Base-by-base conservation (phyloP, 2,888 invertebrate genomes). In the Caenorhabditis virilis region DNA sequence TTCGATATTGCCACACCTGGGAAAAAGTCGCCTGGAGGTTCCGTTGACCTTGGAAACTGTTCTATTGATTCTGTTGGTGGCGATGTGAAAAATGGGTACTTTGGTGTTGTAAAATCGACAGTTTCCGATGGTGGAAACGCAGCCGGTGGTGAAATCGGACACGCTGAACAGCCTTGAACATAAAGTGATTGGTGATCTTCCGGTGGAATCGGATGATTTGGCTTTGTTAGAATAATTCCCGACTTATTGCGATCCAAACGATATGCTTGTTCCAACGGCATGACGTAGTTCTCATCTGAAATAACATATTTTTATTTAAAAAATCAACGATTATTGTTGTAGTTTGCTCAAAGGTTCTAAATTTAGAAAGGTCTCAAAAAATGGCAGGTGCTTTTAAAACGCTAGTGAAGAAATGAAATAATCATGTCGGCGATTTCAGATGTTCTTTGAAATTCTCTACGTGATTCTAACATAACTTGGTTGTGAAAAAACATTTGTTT, bases 261-360 rank as follows among this genome's bases (percentile, higher is more conserved):
- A 27, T 51, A 60, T 6, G 55, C 57, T 20, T 56, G 45, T 50
- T 66, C 66, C 4, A 66, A 18, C 11, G 60, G 53, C 56, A 66
- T 53, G 0, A 66, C 66, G 27, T 66, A 66, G 30, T 66, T 49
- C 25, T 56, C 53, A 50, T 66, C 65, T 63, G 56, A 49, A 62
- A 38, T n/a, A n/a, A n/a, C n/a, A n/a, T n/a, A n/a, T n/a, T n/a
- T n/a, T n/a, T n/a, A n/a, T n/a, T n/a, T n/a, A n/a, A n/a, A n/a
- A n/a, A n/a, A n/a, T n/a, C n/a, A n/a, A n/a, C n/a, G n/a, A n/a
- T n/a, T n/a, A n/a, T n/a, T n/a, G n/a, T n/a, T n/a, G n/a, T n/a
- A n/a, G n/a, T n/a, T n/a, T n/a, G n/a, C n/a, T n/a, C n/a, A n/a
- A n/a, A n/a, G n/a, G n/a, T n/a, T n/a, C n/a, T n/a, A n/a, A n/a